These are phyloP conservation scores for Caenorhabditis panamensis DNA, from an alignment of 2,888 invertebrate genomes.

Conservation along the genomic window DNA sequence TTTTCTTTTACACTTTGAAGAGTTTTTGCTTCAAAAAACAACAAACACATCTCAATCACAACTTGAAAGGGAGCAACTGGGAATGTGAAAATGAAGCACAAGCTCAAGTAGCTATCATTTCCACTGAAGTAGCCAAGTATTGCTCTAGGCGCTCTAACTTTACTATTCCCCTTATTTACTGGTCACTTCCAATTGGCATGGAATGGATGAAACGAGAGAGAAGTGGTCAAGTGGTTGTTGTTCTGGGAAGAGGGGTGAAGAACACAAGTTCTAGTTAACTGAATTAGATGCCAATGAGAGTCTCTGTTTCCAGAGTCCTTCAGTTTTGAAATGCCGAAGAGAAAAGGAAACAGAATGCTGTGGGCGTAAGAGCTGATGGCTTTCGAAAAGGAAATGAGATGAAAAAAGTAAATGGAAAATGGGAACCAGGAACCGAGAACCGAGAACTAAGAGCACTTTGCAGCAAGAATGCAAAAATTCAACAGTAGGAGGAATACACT, in stretches of 20 bases:
- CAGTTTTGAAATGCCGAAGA: neutral
- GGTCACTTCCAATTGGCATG: neutral
- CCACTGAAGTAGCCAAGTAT: neutral
- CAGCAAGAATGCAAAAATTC: conserved; percentile 5
- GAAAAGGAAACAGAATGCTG: neutral
- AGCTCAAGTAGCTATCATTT: neutral
- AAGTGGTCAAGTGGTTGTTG: neutral
- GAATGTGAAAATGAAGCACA: neutral
- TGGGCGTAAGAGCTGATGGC: neutral
- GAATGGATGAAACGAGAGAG: neutral
- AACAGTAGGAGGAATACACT: conserved; percentile 4
- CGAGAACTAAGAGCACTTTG: neutral
- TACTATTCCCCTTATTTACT: conserved; percentile 7
- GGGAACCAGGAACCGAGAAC: no score
- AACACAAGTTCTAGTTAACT: neutral
- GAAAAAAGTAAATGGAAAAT: conserved; percentile 12
- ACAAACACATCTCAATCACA: no score
- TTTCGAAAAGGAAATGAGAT: conserved; percentile 9
- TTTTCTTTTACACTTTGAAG: neutral
- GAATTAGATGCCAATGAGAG: no score
- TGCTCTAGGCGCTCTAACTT: neutral
- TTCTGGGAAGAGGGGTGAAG: neutral
- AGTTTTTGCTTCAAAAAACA: neutral
- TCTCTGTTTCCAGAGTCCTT: neutral
- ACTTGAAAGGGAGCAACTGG: no score